A percentile compares a stretch with the other conserved stretches of the same genome.
These are phyloP conservation scores for Piaya cayana DNA, from an alignment of 2,113 vertebrate species.

Conservation along the genomic window DNA sequence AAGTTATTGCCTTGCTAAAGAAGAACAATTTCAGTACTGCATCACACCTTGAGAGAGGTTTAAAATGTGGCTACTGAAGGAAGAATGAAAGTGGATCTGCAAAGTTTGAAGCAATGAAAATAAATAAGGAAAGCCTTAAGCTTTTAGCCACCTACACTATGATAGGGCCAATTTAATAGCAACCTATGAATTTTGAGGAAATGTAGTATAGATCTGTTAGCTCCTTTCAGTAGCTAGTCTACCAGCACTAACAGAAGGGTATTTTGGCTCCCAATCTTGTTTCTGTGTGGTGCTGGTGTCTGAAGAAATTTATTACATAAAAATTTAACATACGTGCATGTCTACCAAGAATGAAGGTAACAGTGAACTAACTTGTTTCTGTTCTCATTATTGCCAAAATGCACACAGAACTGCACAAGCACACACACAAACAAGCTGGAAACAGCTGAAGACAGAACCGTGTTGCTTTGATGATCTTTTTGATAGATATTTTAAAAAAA, in stretches of 20 bases:
- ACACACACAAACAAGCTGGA: neutral
- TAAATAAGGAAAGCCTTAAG: constrained; percentile 22
- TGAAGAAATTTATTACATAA: neutral
- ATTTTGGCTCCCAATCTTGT: neutral
- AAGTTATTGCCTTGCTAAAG: neutral
- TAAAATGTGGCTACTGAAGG: neutral
- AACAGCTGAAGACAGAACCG: neutral
- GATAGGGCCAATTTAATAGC: neutral
- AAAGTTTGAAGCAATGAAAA: constrained; percentile 1
- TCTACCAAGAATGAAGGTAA: neutral
- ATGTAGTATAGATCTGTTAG: neutral
- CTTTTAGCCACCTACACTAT: neutral
- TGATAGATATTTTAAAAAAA: neutral
- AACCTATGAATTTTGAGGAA: neutral
- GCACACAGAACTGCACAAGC: neutral
- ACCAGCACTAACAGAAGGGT: neutral
- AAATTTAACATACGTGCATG: neutral
- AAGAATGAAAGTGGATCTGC: neutral
- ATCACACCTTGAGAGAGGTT: neutral
- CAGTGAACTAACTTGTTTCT: neutral
- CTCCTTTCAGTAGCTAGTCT: neutral
- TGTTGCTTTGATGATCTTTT: neutral
- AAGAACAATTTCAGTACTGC: neutral
- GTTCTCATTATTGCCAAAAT: neutral
- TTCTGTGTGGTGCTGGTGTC: neutral